These are phyloP conservation scores for Tiphia femorata DNA, from an alignment of 2,888 invertebrate species.

Conservation along the genomic window DNA sequence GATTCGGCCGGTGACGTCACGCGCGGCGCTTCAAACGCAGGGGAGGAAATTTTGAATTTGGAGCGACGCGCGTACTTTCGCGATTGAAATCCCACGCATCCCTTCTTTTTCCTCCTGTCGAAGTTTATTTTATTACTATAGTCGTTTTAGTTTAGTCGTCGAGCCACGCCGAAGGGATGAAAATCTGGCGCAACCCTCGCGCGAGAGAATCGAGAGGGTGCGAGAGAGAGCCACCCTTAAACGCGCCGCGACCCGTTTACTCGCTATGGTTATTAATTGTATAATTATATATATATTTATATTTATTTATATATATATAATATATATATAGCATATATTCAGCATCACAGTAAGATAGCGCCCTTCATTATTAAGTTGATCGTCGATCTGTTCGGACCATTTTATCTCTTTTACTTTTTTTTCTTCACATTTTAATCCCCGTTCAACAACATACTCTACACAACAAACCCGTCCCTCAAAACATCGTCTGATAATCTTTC, in stretches of 20 bases:
- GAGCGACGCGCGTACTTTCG: constrained; percentile 18
- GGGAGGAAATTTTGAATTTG: no score
- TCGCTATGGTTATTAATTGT: constrained; percentile 44
- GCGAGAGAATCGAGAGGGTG: background rate
- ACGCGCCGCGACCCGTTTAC: constrained; percentile 20
- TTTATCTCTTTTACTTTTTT: constrained; percentile 13
- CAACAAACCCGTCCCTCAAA: constrained; percentile 60
- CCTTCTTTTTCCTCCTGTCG: constrained; percentile 15
- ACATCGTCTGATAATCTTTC: constrained; percentile 42
- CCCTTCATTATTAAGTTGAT: constrained; percentile 64
- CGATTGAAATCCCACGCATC: constrained; percentile 22
- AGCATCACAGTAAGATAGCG: constrained; percentile 69
- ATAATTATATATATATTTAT: constrained; percentile 49
- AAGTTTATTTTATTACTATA: constrained; percentile 39
- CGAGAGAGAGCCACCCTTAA: background rate
- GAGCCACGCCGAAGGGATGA: background rate
- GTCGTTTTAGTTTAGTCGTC: constrained; percentile 30
- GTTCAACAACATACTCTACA: constrained; percentile 63
- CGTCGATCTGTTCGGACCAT: constrained; percentile 57
- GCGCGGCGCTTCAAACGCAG: no score
- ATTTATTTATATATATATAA: constrained; percentile 27
- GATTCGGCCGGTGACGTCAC: no score
- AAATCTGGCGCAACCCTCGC: constrained; percentile 1
- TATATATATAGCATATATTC: constrained; percentile 56
- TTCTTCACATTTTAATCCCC: constrained; percentile 36